These are phyloP conservation scores for Champsocephalus esox DNA, from an alignment of 2,797 vertebrate genomes.

Conservation along the genomic window DNA sequence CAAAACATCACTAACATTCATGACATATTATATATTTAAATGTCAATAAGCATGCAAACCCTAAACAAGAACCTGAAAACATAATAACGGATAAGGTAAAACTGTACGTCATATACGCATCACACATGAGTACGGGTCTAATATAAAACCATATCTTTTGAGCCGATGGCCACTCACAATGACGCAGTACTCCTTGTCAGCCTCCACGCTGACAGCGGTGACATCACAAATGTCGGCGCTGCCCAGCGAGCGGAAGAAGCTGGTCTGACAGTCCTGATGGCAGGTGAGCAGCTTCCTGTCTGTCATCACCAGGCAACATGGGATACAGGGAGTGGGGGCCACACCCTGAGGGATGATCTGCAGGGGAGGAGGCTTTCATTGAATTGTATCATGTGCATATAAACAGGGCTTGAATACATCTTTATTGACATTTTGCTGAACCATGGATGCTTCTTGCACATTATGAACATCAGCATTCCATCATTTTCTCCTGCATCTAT, in stretches of 20 bases:
- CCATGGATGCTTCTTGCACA: neutral
- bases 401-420: neutral
- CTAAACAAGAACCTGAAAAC: neutral
- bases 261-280: slow-evolving; percentile 98
- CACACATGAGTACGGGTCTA: neutral
- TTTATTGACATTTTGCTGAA: neutral
- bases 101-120: neutral
- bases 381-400: neutral
- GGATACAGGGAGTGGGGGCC: slow-evolving; percentile 90
- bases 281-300: slow-evolving; percentile 90
- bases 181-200: slow-evolving; percentile 91
- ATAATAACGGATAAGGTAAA: neutral
- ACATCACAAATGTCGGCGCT: slow-evolving; percentile 85
- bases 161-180: slow-evolving; percentile 85
- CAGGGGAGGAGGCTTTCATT: neutral
- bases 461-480: neutral
- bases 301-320: slow-evolving; percentile 96
- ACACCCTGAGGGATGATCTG: slow-evolving; percentile 94
- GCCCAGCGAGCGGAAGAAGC: slow-evolving; percentile 95
- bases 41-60: neutral
- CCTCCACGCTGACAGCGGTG: slow-evolving; percentile 81
- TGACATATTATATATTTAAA: neutral
- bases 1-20: neutral
- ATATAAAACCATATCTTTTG: neutral
- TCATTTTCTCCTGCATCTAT: neutral